A percentile compares a stretch with the other conserved stretches of the same genome.
Conservation (phyloP, 2,888 invertebrate species). For the Germaria angustata region DNA sequence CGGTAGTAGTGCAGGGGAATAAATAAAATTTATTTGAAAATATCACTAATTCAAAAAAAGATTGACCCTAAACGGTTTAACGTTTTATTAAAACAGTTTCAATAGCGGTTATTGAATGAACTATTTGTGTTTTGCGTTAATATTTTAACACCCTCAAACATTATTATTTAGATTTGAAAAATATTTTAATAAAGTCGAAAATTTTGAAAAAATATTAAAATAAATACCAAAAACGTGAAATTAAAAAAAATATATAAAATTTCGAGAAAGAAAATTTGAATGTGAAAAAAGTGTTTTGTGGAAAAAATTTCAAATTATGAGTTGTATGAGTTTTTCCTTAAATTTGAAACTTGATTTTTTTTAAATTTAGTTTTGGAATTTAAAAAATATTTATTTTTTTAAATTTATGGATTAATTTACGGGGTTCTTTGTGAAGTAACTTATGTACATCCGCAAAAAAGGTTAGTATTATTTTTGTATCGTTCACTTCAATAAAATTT, state of each 20-base stretch:
- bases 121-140: background rate
- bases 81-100: constrained; percentile 13
- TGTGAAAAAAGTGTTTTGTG: background rate
- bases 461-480: constrained; percentile 14
- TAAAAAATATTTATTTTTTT: background rate
- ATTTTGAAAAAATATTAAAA: background rate
- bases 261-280: background rate
- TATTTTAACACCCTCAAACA: background rate
- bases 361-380: background rate
- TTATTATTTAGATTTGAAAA: background rate
- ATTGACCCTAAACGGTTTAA: constrained; percentile 3
- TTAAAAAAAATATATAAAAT: background rate
- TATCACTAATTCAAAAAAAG: background rate
- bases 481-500: background rate
- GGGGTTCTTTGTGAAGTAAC: constrained; percentile 15
- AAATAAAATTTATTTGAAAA: constrained; percentile 15
- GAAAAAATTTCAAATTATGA: background rate
- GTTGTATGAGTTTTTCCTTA: background rate
- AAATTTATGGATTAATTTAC: constrained; percentile 27
- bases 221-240: background rate
- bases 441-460: constrained; percentile 25
- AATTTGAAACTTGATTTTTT: background rate
- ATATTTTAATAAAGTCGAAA: background rate
- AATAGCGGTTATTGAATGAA: background rate
- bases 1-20: background rate